These are phyloP conservation scores for Paragorgia papillata DNA, from an alignment of 92 coral and sea anemone genomes.

Conservation along the genomic window DNA sequence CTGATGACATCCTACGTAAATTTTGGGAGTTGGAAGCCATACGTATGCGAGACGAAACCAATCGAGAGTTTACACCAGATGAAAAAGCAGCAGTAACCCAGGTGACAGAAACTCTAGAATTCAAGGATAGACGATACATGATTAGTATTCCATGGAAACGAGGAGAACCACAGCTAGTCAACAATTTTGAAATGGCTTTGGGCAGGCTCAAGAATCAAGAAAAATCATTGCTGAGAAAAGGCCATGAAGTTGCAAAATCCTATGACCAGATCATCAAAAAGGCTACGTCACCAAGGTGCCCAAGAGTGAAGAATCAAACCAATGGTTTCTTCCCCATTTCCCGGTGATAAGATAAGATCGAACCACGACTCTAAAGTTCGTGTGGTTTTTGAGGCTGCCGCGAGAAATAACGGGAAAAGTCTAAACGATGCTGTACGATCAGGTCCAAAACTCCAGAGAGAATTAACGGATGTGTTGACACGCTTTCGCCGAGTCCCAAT, in stretches of 20 bases:
- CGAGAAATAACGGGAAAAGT: slow-evolving; percentile 51
- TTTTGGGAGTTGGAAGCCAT: slow-evolving; percentile 60
- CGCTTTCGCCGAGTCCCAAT: slow-evolving; percentile 55
- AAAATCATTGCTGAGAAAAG: slow-evolving; percentile 24
- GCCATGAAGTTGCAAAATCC: slow-evolving; percentile 28
- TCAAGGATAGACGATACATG: slow-evolving; percentile 30
- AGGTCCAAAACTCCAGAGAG: slow-evolving; percentile 60
- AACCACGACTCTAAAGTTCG: slow-evolving; percentile 65
- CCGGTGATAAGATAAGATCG: slow-evolving; percentile 68
- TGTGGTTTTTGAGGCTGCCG: slow-evolving; percentile 61
- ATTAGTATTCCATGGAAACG: slow-evolving; percentile 46
- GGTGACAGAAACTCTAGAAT: slow-evolving; percentile 29
- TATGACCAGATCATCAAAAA: slow-evolving; percentile 40
- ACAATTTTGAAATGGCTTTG: slow-evolving; percentile 54
- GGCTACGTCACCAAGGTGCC: slow-evolving; percentile 41
- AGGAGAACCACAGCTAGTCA: slow-evolving; percentile 46
- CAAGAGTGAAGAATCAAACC: not conserved
- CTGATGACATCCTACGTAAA: slow-evolving; percentile 35
- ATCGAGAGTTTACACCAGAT: slow-evolving; percentile 36
- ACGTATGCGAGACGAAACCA: slow-evolving; percentile 41
- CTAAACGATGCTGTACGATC: slow-evolving; percentile 56
- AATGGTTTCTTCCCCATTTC: slow-evolving; percentile 56
- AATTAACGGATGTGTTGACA: slow-evolving; percentile 56
- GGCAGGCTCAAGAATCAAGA: slow-evolving; percentile 49
- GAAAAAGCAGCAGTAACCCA: slow-evolving; percentile 50